Conservation (phyloP, 2,113 vertebrate species). For the Passer montanus region DNA sequence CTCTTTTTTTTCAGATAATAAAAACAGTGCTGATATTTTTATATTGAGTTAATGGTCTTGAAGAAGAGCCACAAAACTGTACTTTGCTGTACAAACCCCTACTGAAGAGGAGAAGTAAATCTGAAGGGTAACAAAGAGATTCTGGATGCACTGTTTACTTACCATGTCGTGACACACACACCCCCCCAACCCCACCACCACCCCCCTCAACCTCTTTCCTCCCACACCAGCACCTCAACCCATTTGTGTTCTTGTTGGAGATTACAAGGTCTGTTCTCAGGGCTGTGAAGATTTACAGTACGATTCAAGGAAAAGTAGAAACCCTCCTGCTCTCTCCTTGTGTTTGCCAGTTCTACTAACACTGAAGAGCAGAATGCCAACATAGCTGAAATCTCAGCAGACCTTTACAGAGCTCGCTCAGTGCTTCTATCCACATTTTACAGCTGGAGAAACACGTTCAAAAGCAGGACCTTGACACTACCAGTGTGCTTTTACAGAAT, state of each 20-base stretch:
- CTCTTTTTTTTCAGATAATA: conserved; percentile 56
- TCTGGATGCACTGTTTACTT: conserved; percentile 38
- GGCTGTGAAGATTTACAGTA: background rate
- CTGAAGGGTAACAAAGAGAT: conserved; percentile 27
- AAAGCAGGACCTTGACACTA: conserved; percentile 15
- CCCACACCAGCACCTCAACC: conserved; percentile 38
- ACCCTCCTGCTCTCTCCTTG: background rate
- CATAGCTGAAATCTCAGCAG: conserved; percentile 51
- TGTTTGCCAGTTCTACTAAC: conserved; percentile 35
- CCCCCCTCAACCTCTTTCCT: background rate
- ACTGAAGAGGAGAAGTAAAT: conserved; percentile 18
- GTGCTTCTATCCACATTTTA: conserved; percentile 26
- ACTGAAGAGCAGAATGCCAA: conserved; percentile 38
- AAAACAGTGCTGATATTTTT: conserved; percentile 70
- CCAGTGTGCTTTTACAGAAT: conserved; percentile 12
- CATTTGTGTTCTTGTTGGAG: conserved; percentile 21
- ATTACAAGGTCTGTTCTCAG: conserved; percentile 27
- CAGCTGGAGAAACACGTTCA: conserved; percentile 47
- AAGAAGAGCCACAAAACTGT: conserved; percentile 62
- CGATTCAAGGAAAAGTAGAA: conserved; percentile 31
- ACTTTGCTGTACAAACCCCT: conserved; percentile 27
- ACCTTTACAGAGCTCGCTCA: conserved; percentile 31
- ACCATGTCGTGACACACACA: background rate
- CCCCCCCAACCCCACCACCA: background rate
- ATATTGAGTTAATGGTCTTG: conserved; percentile 59